Conservation (phyloP, 2,113 vertebrate species). For the Bolborhynchus lineola region DNA sequence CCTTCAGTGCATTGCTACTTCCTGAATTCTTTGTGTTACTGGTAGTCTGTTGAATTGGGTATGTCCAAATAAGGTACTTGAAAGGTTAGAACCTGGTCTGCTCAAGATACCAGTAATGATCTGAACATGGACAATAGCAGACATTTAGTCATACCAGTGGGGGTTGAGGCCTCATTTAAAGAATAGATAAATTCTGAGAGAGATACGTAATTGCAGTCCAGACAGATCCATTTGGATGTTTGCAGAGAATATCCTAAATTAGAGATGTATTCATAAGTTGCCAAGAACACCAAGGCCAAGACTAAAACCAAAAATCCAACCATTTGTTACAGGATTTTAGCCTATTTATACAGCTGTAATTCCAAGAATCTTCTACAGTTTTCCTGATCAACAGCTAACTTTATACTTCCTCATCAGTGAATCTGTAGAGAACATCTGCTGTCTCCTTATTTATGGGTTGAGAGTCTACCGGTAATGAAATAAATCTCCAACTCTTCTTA, state of each 20-base stretch:
- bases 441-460: background rate
- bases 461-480: background rate
- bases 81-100: background rate
- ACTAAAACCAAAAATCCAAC: background rate
- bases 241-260: background rate
- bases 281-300: background rate
- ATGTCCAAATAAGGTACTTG: background rate
- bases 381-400: background rate
- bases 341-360: background rate
- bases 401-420: background rate
- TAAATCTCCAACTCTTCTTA: background rate
- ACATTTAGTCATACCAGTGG: background rate
- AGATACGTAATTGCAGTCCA: background rate
- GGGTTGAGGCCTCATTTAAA: background rate
- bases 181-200: background rate
- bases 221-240: background rate
- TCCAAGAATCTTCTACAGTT: background rate
- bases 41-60: background rate
- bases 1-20: background rate
- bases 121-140: background rate
- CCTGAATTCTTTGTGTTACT: background rate
- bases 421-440: background rate
- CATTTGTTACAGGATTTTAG: background rate
- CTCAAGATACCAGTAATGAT: background rate
- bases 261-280: background rate